Evolutionary conservation across 2,797 vertebrate genomes (phyloP).

Genomic region (Pangasius sanitwongsei): DNA sequence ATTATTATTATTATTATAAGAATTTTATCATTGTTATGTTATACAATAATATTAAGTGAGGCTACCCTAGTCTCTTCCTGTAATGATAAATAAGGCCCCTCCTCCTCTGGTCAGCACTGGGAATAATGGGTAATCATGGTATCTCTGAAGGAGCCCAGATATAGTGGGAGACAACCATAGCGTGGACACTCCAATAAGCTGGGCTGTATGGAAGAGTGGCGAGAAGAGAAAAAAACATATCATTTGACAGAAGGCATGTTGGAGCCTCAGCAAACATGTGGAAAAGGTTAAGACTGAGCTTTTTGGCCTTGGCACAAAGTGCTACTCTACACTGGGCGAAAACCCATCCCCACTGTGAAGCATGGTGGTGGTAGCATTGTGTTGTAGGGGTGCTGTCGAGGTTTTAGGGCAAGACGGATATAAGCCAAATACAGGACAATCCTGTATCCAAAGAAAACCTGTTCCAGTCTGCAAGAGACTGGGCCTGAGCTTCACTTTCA

Average conservation of each 20-base stretch:
- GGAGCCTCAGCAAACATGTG: background rate
- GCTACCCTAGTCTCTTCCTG: too few species aligned
- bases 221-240: background rate
- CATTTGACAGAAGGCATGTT: background rate
- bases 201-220: too few species aligned
- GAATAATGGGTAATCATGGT: background rate
- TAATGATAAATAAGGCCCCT: too few species aligned
- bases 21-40: too few species aligned
- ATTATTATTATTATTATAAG: too few species aligned
- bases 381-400: background rate
- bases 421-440: background rate
- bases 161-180: too few species aligned
- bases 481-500: background rate
- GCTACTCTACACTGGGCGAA: background rate
- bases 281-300: background rate
- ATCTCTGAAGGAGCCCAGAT: too few species aligned
- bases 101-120: background rate
- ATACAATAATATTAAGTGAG: too few species aligned
- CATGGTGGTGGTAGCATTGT: background rate
- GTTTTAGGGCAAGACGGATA: background rate
- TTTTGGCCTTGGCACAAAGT: background rate
- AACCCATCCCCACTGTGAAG: background rate
- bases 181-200: too few species aligned
- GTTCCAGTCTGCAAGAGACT: background rate
- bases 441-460: background rate